phyloP scores from a whole-genome alignment of 2,113 vertebrate genomes.

The Eulacestoma nigropectus region DNA sequence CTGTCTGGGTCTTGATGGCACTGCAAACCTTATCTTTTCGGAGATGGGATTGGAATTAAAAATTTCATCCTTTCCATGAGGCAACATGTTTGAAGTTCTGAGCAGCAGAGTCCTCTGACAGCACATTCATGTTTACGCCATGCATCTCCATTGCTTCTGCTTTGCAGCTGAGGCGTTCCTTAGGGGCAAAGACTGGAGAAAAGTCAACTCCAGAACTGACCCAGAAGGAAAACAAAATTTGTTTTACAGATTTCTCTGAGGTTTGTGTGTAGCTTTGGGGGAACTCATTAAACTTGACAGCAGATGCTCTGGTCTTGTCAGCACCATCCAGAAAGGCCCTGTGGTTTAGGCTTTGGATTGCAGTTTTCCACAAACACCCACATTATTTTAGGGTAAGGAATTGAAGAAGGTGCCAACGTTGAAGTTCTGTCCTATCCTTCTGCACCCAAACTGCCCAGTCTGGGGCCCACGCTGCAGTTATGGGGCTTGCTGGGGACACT shows the following conservation, averaged over 20 bases:
- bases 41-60: neutral
- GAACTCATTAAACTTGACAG: neutral
- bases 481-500: neutral
- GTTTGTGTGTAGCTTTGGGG: conserved; percentile 36
- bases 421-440: neutral
- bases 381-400: neutral
- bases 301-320: conserved; percentile 26
- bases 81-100: neutral
- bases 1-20: neutral
- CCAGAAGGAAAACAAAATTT: conserved; percentile 7
- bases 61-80: neutral
- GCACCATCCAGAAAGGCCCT: neutral
- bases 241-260: conserved; percentile 26
- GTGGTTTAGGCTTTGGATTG: conserved; percentile 35
- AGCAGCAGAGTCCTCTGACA: neutral
- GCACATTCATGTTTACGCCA: neutral
- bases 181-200: neutral
- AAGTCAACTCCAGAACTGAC: neutral
- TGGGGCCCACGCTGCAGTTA: neutral
- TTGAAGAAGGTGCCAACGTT: neutral
- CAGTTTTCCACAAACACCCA: conserved; percentile 9
- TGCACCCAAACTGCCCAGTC: neutral
- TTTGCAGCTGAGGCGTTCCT: neutral
- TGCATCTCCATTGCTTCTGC: neutral
- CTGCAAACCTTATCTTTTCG: neutral